Base-by-base conservation (phyloP, 2,888 invertebrate species). In the Oligia latruncula region DNA sequence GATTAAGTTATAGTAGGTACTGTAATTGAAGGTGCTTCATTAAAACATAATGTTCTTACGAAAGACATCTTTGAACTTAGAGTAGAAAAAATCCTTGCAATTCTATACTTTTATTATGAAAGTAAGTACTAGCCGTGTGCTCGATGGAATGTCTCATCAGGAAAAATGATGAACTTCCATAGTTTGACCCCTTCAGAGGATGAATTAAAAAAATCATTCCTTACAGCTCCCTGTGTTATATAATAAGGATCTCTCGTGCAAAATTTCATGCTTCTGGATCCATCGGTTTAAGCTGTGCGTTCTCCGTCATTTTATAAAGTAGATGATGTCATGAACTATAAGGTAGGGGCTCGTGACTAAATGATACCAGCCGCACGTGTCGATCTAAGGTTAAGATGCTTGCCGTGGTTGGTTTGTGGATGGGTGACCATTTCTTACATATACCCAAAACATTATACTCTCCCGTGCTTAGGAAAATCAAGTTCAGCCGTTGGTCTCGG, bases 1-100 rank as follows among this genome's bases (percentile, higher is more conserved):
- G 40, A 77, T 72, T 20, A 11, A 64, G 40, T 64, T 64, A 62
- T 62, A 29, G 13, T 40, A 40, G 40, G 40, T 74, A 58, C 29
- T 5, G 15, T 64, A 58, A 49, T 49, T 80, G 23, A 40, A 70
- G 46, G 58, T 40, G 46, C 9, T 68, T 83, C 4, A 40, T 62
- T 55, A 62, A 20, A 75, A 29, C 15, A n/a, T 66, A 17, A 29
- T 60, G 11, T 40, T 43, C 9, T 46, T n/a, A 11, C 4, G 11
- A 76, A 55, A 52, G 43, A 11, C 20, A 3, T 46, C 2, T 15
- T 17, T 58, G 1, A 4, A 29, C 13, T 43, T 72, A 29, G 8
- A 49, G 8, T 5, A 35, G 20, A 29, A 29, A 49, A 49, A 6
- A 4, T 68, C 5, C 20, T 52, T 70, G 29, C 6, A 29, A 46